A percentile compares a stretch with the other conserved stretches of the same genome.
phyloP scores from a whole-genome alignment of 2,113 vertebrate species.

The Cinclus cinclus region DNA sequence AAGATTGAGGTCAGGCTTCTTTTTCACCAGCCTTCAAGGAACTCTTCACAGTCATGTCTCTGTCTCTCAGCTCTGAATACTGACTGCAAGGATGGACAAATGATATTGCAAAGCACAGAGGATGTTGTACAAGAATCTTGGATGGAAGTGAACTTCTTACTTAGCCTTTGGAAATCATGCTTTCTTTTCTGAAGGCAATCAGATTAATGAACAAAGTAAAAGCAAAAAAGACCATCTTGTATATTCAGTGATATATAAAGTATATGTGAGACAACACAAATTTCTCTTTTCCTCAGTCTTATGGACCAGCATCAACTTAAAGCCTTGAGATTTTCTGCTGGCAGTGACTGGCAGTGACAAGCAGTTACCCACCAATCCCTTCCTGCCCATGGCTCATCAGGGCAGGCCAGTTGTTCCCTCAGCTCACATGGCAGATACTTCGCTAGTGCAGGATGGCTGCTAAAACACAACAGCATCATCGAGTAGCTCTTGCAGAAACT shows the following conservation, averaged over 20 bases:
- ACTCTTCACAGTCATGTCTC: background rate
- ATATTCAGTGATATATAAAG: background rate
- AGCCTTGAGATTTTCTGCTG: background rate
- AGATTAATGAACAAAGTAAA: background rate
- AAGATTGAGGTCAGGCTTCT: background rate
- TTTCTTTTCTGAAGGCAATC: background rate
- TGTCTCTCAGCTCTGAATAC: background rate
- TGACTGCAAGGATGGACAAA: background rate
- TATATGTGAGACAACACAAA: background rate
- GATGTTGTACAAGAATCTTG: background rate
- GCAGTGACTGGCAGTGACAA: background rate
- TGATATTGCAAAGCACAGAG: background rate
- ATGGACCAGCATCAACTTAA: background rate
- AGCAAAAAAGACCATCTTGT: background rate
- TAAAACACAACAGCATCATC: background rate
- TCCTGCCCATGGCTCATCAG: background rate
- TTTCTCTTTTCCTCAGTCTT: background rate
- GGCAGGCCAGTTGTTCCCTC: background rate
- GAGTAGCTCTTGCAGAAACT: background rate
- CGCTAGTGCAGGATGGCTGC: background rate
- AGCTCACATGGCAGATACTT: background rate
- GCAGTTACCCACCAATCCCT: background rate
- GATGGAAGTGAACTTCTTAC: background rate
- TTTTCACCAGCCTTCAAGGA: background rate
- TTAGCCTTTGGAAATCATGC: background rate